phyloP scores from a whole-genome alignment of 2,888 invertebrate species.

The Mermis nigrescens region DNA sequence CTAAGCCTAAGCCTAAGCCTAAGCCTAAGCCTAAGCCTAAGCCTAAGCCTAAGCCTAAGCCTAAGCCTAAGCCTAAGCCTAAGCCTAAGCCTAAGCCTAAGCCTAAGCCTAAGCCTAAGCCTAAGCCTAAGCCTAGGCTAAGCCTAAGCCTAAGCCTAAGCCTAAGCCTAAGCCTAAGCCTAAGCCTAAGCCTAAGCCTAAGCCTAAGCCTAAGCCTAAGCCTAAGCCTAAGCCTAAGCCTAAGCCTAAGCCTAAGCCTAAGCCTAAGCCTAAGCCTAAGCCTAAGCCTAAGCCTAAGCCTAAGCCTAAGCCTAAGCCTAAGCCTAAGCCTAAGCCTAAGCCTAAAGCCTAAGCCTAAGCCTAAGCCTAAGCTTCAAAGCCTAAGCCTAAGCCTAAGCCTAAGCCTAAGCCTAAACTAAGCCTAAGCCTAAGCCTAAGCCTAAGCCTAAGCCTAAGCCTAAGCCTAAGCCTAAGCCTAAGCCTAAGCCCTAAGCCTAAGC shows the following conservation, averaged over 20 bases:
- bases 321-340: not conserved
- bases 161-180: not conserved
- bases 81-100: not conserved
- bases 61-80: not conserved
- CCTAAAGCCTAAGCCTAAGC: not conserved
- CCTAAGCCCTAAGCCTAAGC: too few species aligned
- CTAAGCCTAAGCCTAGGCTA: conserved; percentile 1
- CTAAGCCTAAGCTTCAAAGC: too few species aligned
- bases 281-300: not conserved
- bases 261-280: not conserved
- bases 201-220: conserved; percentile 4
- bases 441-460: not conserved
- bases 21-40: conserved; percentile 4
- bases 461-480: not conserved
- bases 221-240: too few species aligned
- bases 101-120: conserved; percentile 5
- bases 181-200: not conserved
- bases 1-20: conserved; percentile 5
- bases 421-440: not conserved
- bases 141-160: conserved; percentile 2
- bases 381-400: not conserved
- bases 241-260: too few species aligned
- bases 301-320: not conserved
- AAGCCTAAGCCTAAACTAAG: not conserved
- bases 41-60: conserved; percentile 4